phyloP scores from a whole-genome alignment of 2,797 vertebrate species.

The Antrozous pallidus region DNA sequence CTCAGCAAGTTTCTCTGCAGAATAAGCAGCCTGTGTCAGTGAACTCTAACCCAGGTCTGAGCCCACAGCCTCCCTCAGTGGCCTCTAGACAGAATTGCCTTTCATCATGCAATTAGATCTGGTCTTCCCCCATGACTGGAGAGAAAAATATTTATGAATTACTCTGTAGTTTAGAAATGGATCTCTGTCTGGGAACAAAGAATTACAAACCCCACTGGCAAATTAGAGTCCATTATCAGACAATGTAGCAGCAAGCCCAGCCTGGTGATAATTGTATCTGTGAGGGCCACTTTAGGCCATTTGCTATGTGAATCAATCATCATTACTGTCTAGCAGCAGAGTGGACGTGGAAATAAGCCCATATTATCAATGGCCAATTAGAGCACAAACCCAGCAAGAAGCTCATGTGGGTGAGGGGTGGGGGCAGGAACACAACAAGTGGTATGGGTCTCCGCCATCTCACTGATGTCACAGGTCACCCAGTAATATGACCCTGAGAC shows the following conservation, averaged over 20 bases:
- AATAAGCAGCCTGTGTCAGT: background rate
- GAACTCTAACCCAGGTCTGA: background rate
- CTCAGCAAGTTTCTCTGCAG: background rate
- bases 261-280: conserved; percentile 50
- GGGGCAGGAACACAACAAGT: background rate
- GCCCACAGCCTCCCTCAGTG: background rate
- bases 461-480: background rate
- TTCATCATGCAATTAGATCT: conserved; percentile 29
- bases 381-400: background rate
- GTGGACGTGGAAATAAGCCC: conserved; percentile 24
- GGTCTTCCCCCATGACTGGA: background rate
- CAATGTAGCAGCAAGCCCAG: background rate
- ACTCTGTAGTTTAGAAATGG: conserved; percentile 54
- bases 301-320: conserved; percentile 53
- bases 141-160: conserved; percentile 71
- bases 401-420: background rate
- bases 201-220: conserved; percentile 36
- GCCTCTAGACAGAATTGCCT: conserved; percentile 34
- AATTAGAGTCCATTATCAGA: conserved; percentile 60
- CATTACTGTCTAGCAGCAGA: conserved; percentile 29
- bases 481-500: background rate
- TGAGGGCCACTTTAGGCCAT: conserved; percentile 44
- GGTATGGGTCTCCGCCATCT: background rate
- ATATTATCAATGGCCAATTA: background rate
- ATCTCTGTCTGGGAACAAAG: conserved; percentile 53